Evolutionary conservation across 2,797 vertebrate genomes (phyloP).

Genomic region (Orestias chungarensis): DNA sequence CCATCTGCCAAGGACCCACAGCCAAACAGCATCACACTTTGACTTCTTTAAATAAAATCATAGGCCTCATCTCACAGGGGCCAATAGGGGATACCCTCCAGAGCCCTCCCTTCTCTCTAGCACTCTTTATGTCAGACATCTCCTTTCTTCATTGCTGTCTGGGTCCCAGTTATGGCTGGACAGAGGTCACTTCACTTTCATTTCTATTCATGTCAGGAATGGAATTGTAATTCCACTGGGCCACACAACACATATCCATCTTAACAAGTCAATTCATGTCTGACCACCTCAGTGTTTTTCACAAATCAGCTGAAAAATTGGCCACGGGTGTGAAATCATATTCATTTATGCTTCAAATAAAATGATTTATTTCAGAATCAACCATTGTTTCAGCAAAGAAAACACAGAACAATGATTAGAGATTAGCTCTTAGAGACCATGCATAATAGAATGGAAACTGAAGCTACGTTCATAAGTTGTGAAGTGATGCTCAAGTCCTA

Average conservation of each 20-base stretch:
- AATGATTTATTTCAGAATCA: constrained; percentile 7
- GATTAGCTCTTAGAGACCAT: too few relatives aligned
- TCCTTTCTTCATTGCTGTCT: constrained; percentile 44
- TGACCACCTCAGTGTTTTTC: constrained; percentile 10
- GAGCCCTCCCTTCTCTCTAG: constrained; percentile 1
- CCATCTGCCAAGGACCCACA: constrained; percentile 63
- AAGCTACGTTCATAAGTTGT: too few relatives aligned
- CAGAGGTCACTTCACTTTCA: constrained; percentile 44
- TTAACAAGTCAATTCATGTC: constrained; percentile 31
- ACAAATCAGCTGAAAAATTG: constrained; percentile 31
- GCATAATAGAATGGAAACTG: too few relatives aligned
- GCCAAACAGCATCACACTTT: constrained; percentile 9
- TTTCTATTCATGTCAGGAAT: constrained; percentile 56
- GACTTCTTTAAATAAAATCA: constrained; percentile 51
- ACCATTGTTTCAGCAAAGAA: not conserved
- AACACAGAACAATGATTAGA: not conserved
- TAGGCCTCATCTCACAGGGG: constrained; percentile 42
- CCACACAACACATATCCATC: constrained; percentile 32
- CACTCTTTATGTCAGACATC: constrained; percentile 25
- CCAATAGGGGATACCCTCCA: constrained; percentile 44
- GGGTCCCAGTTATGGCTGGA: constrained; percentile 29
- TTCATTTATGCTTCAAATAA: not conserved
- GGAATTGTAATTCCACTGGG: constrained; percentile 46
- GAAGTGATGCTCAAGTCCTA: too few relatives aligned
- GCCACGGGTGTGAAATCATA: constrained; percentile 8